phyloP scores from a whole-genome alignment of 1,140 invertebrate species.

The Holotrichia oblita region DNA sequence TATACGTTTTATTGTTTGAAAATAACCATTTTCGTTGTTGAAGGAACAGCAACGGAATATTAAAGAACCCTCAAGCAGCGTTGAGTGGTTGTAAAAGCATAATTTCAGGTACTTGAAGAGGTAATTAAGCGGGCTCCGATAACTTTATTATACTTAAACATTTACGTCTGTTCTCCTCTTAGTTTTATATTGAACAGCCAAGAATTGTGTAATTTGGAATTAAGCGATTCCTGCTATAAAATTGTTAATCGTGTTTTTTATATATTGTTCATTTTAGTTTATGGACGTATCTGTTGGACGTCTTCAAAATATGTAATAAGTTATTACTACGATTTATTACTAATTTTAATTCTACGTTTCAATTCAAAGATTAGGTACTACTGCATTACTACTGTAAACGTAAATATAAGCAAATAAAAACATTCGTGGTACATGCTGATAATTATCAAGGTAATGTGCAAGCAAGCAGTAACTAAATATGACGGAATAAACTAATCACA shows the following conservation, averaged over 20 bases:
- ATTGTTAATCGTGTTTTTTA: background rate
- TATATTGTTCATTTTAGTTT: background rate
- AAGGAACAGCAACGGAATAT: slow-evolving; percentile 13
- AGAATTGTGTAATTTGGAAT: background rate
- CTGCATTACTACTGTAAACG: too few relatives aligned
- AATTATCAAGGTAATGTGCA: too few relatives aligned
- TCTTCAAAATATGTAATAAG: background rate
- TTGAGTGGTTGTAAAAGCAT: slow-evolving; percentile 26
- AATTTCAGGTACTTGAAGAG: slow-evolving; percentile 32
- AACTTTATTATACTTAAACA: slow-evolving; percentile 25
- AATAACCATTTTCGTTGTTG: slow-evolving; percentile 26
- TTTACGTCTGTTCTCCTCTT: background rate
- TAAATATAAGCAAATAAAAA: too few relatives aligned
- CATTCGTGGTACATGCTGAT: too few relatives aligned
- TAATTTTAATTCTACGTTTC: too few relatives aligned
- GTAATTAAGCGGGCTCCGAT: slow-evolving; percentile 18
- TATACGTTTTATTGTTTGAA: slow-evolving; percentile 1
- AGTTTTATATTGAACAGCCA: background rate
- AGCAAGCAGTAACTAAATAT: too few relatives aligned
- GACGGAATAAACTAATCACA: too few relatives aligned
- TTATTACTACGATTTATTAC: too few relatives aligned
- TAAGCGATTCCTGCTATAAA: background rate
- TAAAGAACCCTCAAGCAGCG: slow-evolving; percentile 17
- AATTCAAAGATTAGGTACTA: too few relatives aligned
- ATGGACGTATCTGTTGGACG: background rate